Percentiles rank a stretch among this genome's conserved stretches.
phyloP scores from a whole-genome alignment of 2,797 vertebrate genomes.

The Uromys caudimaculatus region DNA sequence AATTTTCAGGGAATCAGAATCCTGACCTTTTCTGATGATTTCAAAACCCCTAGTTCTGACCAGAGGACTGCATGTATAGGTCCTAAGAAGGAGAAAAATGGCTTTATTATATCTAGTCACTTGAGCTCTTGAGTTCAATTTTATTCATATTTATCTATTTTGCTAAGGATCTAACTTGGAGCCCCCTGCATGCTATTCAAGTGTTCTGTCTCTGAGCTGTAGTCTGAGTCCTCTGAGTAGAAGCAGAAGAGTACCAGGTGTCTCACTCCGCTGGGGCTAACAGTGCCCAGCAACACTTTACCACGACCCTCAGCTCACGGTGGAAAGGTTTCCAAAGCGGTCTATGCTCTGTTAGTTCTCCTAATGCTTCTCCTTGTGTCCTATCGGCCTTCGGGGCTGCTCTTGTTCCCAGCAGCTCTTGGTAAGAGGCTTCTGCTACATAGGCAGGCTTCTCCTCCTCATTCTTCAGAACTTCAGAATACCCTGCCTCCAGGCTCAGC shows the following conservation, averaged over 20 bases:
- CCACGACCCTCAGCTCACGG: fast-evolving
- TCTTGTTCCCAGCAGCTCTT: not conserved
- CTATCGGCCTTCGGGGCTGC: fast-evolving
- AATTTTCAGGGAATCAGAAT: not conserved
- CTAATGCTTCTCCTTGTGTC: not conserved
- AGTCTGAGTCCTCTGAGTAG: not conserved
- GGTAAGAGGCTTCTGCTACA: not conserved
- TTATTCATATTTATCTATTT: not conserved
- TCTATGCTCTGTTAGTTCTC: not conserved
- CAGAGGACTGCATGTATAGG: no score
- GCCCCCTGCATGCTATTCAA: not conserved
- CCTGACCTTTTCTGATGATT: not conserved
- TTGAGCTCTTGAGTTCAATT: not conserved
- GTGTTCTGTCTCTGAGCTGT: not conserved
- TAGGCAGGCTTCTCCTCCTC: not conserved
- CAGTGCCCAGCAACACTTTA: not conserved
- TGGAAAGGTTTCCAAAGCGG: not conserved
- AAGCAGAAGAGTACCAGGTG: not conserved
- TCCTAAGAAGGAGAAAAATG: no score
- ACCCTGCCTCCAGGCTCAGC: not conserved
- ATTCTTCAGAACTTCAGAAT: not conserved
- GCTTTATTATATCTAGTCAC: not conserved
- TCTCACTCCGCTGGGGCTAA: not conserved
- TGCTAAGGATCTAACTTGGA: not conserved
- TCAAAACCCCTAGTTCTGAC: not conserved